phyloP scores from a whole-genome alignment of 2,797 vertebrate genomes.

The Anas acuta region DNA sequence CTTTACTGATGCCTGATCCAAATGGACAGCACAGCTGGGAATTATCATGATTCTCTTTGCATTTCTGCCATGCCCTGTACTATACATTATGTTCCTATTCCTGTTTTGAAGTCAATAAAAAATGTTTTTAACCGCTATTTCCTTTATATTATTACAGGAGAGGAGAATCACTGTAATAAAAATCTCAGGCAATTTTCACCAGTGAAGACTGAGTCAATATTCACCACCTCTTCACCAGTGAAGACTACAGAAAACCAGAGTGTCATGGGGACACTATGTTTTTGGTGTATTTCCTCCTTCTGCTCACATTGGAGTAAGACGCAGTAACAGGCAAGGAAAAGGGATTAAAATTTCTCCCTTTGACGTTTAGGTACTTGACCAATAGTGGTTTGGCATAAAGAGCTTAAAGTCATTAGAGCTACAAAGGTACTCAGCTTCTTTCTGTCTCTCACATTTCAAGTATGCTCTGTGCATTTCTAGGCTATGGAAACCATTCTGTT shows the following conservation, averaged over 20 bases:
- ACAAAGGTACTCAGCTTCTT: neutral
- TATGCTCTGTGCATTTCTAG: neutral
- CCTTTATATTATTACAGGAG: neutral
- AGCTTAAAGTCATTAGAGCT: neutral
- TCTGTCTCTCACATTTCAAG: neutral
- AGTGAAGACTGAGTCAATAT: neutral
- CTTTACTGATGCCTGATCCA: neutral
- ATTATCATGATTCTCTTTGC: neutral
- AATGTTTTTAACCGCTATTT: neutral
- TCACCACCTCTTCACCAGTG: neutral
- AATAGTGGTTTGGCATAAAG: neutral
- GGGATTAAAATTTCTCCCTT: neutral
- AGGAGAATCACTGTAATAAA: neutral
- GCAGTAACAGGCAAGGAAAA: neutral
- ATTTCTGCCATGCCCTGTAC: neutral
- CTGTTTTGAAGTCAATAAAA: neutral
- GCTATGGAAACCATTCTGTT: neutral
- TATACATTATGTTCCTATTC: neutral
- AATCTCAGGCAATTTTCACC: neutral
- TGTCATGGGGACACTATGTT: neutral
- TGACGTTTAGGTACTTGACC: neutral
- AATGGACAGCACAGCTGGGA: neutral
- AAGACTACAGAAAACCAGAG: neutral
- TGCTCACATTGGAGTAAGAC: neutral
- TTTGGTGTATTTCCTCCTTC: neutral